phyloP scores from a whole-genome alignment of 2,113 vertebrate species.

The Alectura lathami region DNA sequence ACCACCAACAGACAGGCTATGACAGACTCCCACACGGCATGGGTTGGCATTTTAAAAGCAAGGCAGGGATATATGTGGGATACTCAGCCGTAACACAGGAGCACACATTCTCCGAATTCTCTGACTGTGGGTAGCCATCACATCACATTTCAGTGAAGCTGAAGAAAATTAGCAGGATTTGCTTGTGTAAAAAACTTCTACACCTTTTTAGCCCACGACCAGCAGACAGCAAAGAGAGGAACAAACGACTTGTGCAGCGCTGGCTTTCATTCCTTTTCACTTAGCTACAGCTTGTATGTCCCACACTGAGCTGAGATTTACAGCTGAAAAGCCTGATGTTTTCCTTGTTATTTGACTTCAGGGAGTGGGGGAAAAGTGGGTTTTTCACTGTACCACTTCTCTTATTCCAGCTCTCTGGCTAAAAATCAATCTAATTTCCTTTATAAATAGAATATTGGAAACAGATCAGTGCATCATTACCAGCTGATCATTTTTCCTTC shows the following conservation, averaged over 20 bases:
- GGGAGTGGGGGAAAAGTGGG: neutral
- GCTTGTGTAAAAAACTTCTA: neutral
- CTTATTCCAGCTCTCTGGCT: neutral
- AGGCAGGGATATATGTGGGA: neutral
- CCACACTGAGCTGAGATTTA: neutral
- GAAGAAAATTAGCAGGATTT: neutral
- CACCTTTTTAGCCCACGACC: neutral
- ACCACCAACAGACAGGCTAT: neutral
- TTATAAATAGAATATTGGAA: neutral
- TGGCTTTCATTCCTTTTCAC: neutral
- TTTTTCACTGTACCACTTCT: neutral
- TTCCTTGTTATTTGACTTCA: neutral
- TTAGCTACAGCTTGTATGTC: neutral
- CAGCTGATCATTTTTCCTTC: neutral
- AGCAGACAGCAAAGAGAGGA: neutral
- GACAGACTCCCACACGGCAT: rapidly evolving
- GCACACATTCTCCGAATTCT: neutral
- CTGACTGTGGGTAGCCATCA: neutral
- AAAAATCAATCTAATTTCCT: neutral
- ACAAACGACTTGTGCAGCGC: neutral
- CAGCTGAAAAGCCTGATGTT: neutral
- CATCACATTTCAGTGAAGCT: neutral
- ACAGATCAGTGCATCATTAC: neutral
- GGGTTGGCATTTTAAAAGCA: neutral
- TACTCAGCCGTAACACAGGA: neutral